These are phyloP conservation scores for Zaprionus obscuricornis DNA, from an alignment of 2,888 invertebrate species.

Conservation along the genomic window DNA sequence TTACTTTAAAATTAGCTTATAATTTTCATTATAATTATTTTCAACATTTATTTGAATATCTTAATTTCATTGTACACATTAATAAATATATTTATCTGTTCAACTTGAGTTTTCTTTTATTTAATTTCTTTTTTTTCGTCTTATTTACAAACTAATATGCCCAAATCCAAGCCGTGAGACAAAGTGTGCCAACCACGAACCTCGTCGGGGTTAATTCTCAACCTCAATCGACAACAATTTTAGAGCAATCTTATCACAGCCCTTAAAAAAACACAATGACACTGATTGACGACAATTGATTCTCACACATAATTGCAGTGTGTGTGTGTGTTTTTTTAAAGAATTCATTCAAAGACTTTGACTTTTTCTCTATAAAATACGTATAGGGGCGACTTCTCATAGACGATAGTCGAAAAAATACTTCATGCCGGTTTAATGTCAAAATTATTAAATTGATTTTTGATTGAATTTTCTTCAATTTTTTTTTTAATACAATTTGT, in stretches of 20 bases:
- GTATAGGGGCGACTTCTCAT: slow-evolving; percentile 57
- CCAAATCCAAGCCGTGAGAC: slow-evolving; percentile 5
- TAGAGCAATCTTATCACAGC: slow-evolving; percentile 57
- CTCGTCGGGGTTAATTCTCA: no score
- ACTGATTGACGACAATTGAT: slow-evolving; percentile 57
- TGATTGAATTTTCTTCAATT: slow-evolving; percentile 54
- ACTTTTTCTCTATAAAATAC: background rate
- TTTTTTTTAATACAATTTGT: slow-evolving; percentile 68
- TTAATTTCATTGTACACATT: slow-evolving; percentile 55
- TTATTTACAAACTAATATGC: no score
- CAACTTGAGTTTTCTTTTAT: slow-evolving; percentile 35
- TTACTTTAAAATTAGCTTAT: slow-evolving; percentile 39
- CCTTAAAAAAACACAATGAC: slow-evolving; percentile 52
- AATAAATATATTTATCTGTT: slow-evolving; percentile 57
- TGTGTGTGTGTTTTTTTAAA: slow-evolving; percentile 35
- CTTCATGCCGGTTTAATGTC: slow-evolving; percentile 71
- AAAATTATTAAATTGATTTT: slow-evolving; percentile 65
- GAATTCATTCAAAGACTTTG: slow-evolving; percentile 25
- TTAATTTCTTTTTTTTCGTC: slow-evolving; percentile 32
- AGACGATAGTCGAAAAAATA: slow-evolving; percentile 5
- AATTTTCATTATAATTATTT: slow-evolving; percentile 52
- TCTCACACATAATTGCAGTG: slow-evolving; percentile 33
- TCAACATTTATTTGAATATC: slow-evolving; percentile 32
- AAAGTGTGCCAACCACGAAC: slow-evolving; percentile 47
- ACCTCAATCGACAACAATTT: no score